Conservation (phyloP, 2,888 invertebrate genomes). For the Chloromyia formosa region DNA sequence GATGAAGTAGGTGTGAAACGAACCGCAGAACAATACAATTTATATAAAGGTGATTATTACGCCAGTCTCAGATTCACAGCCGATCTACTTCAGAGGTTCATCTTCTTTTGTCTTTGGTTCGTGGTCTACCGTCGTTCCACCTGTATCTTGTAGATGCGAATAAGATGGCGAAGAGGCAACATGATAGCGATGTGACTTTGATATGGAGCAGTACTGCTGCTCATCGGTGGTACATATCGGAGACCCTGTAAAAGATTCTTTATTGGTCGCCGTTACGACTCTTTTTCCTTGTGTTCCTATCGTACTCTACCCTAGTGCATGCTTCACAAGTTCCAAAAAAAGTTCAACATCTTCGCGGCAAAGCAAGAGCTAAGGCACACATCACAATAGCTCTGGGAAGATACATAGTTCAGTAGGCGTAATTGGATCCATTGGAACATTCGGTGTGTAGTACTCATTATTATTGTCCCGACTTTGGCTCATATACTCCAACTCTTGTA, state of each 20-base stretch:
- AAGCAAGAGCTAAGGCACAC: not conserved
- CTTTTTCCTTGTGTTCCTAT: not conserved
- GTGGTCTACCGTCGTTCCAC: slow-evolving; percentile 14
- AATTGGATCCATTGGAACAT: slow-evolving; percentile 8
- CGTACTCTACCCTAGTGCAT: not conserved
- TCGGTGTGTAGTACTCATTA: not conserved
- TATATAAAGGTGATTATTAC: slow-evolving; percentile 48
- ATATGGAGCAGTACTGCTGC: not conserved
- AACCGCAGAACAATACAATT: slow-evolving; percentile 51
- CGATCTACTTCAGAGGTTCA: slow-evolving; percentile 20
- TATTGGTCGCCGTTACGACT: not conserved
- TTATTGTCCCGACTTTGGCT: not conserved
- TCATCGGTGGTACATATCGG: not conserved
- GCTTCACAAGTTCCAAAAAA: not conserved
- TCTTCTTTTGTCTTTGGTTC: slow-evolving; percentile 28
- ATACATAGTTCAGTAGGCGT: slow-evolving; percentile 3
- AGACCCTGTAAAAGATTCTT: not conserved
- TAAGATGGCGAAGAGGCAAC: not conserved
- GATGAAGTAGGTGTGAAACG: slow-evolving; percentile 50
- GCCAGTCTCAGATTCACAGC: slow-evolving; percentile 8
- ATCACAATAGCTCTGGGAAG: not conserved
- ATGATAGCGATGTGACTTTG: not conserved
- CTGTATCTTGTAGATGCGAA: not conserved
- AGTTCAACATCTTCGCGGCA: not conserved
- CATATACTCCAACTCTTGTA: not conserved